Evolutionary conservation across 2,888 invertebrate species (phyloP).

Genomic region (Rhamphomyia laevipes): DNA sequence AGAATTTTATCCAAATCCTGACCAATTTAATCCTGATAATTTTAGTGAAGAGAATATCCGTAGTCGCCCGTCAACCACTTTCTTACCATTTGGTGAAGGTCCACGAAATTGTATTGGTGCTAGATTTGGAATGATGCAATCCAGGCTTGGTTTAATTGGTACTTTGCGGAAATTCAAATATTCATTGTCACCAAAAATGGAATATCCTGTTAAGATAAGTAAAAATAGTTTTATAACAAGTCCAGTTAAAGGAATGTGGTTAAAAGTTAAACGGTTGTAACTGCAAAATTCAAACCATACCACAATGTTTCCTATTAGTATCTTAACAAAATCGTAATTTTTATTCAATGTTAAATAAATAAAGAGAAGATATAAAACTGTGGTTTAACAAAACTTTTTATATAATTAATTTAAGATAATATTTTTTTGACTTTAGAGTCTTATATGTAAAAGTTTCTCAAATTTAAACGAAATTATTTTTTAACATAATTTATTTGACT

Average conservation of each 20-base stretch:
- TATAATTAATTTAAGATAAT: too few species aligned
- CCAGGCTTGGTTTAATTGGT: slow-evolving; percentile 1
- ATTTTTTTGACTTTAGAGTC: too few species aligned
- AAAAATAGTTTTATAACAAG: slow-evolving; percentile 1
- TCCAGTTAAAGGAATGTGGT: slow-evolving; percentile 4
- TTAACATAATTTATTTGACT: too few species aligned
- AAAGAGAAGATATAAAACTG: too few species aligned
- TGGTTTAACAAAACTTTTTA: too few species aligned
- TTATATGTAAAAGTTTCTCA: too few species aligned
- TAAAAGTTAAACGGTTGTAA: slow-evolving; percentile 1
- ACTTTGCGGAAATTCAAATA: slow-evolving; percentile 10
- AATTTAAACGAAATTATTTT: too few species aligned
- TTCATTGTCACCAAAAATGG: slow-evolving; percentile 11
- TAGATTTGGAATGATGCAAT: slow-evolving; percentile 12
- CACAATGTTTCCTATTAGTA: neutral
- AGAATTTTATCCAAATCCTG: slow-evolving; percentile 27
- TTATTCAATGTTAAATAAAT: too few species aligned
- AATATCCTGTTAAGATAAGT: neutral
- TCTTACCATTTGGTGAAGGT: slow-evolving; percentile 12
- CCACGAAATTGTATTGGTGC: slow-evolving; percentile 12
- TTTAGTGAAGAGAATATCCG: slow-evolving; percentile 23
- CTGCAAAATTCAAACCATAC: too few species aligned
- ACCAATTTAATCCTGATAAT: slow-evolving; percentile 29
- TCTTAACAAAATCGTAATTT: too few species aligned
- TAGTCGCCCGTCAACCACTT: slow-evolving; percentile 9